Evolutionary conservation across 1,140 invertebrate genomes (phyloP), one percentile per base, ranked within the genome.

Genomic region (Dysdera silvatica): DNA sequence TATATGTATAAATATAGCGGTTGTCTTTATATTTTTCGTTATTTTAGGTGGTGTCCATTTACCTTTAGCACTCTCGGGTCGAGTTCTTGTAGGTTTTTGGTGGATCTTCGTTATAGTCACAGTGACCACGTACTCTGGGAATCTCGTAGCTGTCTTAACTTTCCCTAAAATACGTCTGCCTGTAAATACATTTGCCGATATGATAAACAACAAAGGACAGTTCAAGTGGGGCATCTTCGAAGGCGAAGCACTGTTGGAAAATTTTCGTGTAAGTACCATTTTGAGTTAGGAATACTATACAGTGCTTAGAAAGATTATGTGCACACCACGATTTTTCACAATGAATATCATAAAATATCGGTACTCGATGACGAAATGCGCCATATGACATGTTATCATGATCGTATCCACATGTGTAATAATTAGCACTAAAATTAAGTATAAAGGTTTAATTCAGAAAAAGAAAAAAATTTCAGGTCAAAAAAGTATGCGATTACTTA

Each of bases 101-200:
- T 95, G 92, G 91, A 73, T 96, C 14, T 87, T 92, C 14, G 90
- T 92, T 3, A 81, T 95, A 58, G 86, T 95, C 0, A 79, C 94
- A 0, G 86, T 93, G 0, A 93, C 92, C 3, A 93, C 90, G 0
- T 97, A 95, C 75, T 91, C 88, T 37, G 91, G 91, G 6, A 94
- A 91, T 75, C 80, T 96, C 26, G 91, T 95, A 0, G 92, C 92
- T 4, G 93, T 93, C 72, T 80, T 97, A 8, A 95, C 93, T 0
- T 95, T 95, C 73, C 91, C 91, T 0, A 86, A 87, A 73, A 86
- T 89, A 71, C 85, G 91, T 71, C 80, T 81, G 6, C 81, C 87
- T 0, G 83, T 94, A 1, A 83, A 86, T 5, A 86, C 82, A 0
- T 73, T 93, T 0, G 78, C 83, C 7, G 86, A 91, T 69, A 72